These are phyloP conservation scores for Struthio camelus DNA, from an alignment of 2,113 vertebrate genomes.

Conservation along the genomic window DNA sequence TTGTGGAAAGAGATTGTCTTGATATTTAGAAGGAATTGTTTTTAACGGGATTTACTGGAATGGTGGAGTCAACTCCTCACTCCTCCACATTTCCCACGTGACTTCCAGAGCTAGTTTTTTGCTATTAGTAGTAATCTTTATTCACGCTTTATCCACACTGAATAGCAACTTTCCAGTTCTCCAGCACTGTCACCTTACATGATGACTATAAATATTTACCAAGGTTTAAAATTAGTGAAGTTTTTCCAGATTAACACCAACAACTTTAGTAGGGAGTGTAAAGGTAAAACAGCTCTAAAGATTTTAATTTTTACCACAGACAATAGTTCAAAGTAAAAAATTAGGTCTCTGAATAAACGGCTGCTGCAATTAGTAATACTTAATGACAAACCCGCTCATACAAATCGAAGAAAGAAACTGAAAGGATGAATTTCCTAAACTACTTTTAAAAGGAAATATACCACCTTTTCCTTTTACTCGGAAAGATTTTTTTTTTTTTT, in stretches of 20 bases:
- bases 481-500: background rate
- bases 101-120: background rate
- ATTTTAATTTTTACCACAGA: background rate
- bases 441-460: background rate
- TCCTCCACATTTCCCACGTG: background rate
- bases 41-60: too few relatives aligned
- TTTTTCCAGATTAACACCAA: slow-evolving; percentile 8
- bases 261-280: background rate
- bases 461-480: background rate
- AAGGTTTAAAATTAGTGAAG: background rate
- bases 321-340: background rate
- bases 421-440: background rate
- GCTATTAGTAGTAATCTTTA: background rate
- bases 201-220: background rate
- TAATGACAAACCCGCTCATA: background rate
- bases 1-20: background rate
- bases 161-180: background rate
- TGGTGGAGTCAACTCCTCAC: background rate
- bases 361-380: background rate
- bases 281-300: slow-evolving; percentile 17
- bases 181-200: background rate
- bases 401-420: background rate
- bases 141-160: background rate
- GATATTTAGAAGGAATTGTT: too few relatives aligned
- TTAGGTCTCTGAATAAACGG: background rate